A percentile compares a stretch with the other conserved stretches of the same genome.
phyloP scores from a whole-genome alignment of 2,797 vertebrate species.

The Erpetoichthys calabaricus region DNA sequence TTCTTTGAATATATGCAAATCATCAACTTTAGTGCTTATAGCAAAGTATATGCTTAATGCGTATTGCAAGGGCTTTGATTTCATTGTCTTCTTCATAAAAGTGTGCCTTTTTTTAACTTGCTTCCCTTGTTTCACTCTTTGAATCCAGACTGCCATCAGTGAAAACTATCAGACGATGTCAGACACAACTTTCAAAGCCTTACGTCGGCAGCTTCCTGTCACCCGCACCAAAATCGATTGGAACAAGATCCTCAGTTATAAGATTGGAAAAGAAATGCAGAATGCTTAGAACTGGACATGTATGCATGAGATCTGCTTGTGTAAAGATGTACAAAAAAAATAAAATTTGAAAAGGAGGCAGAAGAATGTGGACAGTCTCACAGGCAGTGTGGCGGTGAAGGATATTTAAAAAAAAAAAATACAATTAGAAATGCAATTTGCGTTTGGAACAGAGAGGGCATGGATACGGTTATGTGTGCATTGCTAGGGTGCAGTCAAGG shows the following conservation, averaged over 20 bases:
- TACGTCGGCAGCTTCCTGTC: slow-evolving; percentile 85
- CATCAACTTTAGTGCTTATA: too few species aligned
- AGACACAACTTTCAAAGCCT: slow-evolving; percentile 93
- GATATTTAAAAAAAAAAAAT: slow-evolving; percentile 23
- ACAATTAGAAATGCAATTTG: slow-evolving; percentile 18
- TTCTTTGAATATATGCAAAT: too few species aligned
- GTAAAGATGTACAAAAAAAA: slow-evolving; percentile 26
- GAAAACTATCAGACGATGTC: slow-evolving; percentile 97
- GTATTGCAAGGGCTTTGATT: background rate
- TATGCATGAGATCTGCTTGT: slow-evolving; percentile 16
- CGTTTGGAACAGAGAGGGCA: slow-evolving; percentile 41
- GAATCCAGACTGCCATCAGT: slow-evolving; percentile 75
- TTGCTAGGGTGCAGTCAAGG: slow-evolving; percentile 32
- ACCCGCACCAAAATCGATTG: slow-evolving; percentile 95
- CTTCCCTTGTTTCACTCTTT: slow-evolving; percentile 13
- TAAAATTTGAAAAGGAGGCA: slow-evolving; percentile 15
- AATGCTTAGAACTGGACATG: slow-evolving; percentile 50
- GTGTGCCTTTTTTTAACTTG: slow-evolving; percentile 9
- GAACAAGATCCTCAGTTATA: slow-evolving; percentile 98
- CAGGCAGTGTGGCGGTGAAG: slow-evolving; percentile 16
- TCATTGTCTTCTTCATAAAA: slow-evolving; percentile 11
- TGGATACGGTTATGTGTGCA: slow-evolving; percentile 37
- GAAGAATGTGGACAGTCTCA: slow-evolving; percentile 11
- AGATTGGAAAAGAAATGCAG: slow-evolving; percentile 96
- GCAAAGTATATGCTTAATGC: too few species aligned